Evolutionary conservation across 2,113 vertebrate species (phyloP), one percentile per base, ranked within the genome.

Genomic region (Boulengeromyrus knoepffleri): DNA sequence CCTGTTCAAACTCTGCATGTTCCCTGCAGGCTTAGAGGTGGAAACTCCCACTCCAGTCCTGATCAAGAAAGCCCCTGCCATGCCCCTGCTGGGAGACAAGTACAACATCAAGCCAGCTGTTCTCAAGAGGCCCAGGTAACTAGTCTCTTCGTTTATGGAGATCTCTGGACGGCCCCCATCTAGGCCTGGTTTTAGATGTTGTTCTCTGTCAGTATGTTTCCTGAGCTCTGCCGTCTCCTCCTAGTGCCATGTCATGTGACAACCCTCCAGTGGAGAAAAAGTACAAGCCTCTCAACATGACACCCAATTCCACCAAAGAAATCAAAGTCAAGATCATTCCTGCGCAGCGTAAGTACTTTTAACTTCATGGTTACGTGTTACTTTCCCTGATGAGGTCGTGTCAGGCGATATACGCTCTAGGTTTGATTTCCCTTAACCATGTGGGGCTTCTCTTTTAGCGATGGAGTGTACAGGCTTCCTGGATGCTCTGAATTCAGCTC

Each of bases 271-370:
- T 96, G 3, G 98, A 99, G 95, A 99, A 99, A 91, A 99, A 98
- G 74, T 99, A 99, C 94, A 99, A 99, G 91, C 98, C 98, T 19
- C 96, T 99, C 0, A 99, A 99, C 91, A 98, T 94, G 0, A 96
- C 97, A 0, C 97, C 97, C 0, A 99, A 99, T 42, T 91, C 97
- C 1, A 93, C 97, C 94, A 99, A 99, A 95, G 98, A 99, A 93
- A 98, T 99, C 93, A 99, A 99, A 97, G 97, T 99, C 88, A 99
- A 99, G 94, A 96, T 99, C 93, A 99, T 99, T 91, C 98, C 98
- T 0, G 95, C 98, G 0, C 98, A 98, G 31, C 98, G 98, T 99
- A 94, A 96, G 98, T 95, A 12, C 47, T 39, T 56, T 13, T 19
- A 6, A 80, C 31, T 39, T 80, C 0, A 19, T 42, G 13, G 36